Evolutionary conservation across 2,888 invertebrate genomes (phyloP), one percentile per base, ranked within the genome.

Genomic region (Oscheius onirici): DNA sequence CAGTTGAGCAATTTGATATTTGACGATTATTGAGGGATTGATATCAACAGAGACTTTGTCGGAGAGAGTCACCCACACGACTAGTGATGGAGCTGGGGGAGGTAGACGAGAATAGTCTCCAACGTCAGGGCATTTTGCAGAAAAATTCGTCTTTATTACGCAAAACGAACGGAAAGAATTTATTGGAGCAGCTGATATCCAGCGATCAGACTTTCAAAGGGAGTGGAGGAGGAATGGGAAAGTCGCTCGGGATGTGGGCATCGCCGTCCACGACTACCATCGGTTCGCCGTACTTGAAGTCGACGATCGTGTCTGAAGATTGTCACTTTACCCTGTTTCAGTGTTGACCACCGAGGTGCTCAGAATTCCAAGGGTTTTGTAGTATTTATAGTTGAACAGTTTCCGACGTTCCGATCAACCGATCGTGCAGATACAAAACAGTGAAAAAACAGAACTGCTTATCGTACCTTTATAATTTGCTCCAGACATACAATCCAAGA

Each of bases 11-110:
- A 34, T 34, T 34, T 63, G 54, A 55, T 26, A 55, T 55, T 55
- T 26, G 61, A 52, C 52, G 52, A 58, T 58, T n/a, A 57, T 20
- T 58, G 41, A 40, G n/a, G 41, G 58, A 20, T 41, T 58, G 58
- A 58, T 58, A 43, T 58, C 58, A 58, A 58, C 58, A 58, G 28
- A 57, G 13, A 8, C n/a, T 34, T 34, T 41, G 8, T 41, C 40
- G 20, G n/a, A 34, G 40, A 20, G 55, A 17, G 46, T 17, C 46
- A 46, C 15, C n/a, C 15, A 46, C 46, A 15, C 46, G 46, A 46
- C 20, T 58, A 58, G 40, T 57, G 11, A 34, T 26, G 10, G 55
- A 55, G 55, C 46, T 46, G n/a, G 20, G n/a, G n/a, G n/a, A 46
- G 20, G 20, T 46, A 15, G 20, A 46, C n/a, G 13, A 15, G 46